Percentiles rank a stretch among this genome's conserved stretches.
Evolutionary conservation across 2,113 vertebrate species (phyloP).

Genomic region (Sphyrna mokarran): DNA sequence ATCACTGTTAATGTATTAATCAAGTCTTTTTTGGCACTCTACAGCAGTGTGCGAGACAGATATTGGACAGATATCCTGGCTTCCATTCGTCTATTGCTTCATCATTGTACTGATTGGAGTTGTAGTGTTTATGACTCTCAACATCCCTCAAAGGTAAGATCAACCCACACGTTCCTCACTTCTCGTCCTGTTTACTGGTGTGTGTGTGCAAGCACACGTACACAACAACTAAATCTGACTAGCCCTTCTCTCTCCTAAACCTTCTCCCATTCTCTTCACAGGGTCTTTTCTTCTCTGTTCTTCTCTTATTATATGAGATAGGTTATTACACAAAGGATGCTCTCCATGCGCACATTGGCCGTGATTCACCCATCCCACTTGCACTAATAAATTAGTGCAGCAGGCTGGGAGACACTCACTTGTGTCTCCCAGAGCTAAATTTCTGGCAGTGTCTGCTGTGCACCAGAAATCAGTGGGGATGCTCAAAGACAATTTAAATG

Average conservation of each 20-base stretch:
- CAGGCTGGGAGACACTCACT: too few species aligned
- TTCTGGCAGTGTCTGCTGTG: too few species aligned
- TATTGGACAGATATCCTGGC: too few species aligned
- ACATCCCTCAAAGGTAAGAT: not conserved
- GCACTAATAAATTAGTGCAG: too few species aligned
- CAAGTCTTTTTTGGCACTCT: not conserved
- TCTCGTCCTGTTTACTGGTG: not conserved
- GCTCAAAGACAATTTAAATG: too few species aligned
- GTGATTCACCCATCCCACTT: too few species aligned
- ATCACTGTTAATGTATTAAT: not conserved
- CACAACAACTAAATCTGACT: too few species aligned
- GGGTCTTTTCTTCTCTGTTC: not conserved
- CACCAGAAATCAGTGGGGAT: too few species aligned
- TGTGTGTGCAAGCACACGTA: too few species aligned
- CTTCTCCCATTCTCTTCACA: not conserved
- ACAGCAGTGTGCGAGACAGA: not conserved
- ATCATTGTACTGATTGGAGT: not conserved
- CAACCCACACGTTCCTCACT: not conserved
- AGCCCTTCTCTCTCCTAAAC: not conserved
- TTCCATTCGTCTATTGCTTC: not conserved
- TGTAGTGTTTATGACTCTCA: not conserved
- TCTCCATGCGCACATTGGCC: not conserved
- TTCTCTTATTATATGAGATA: not conserved
- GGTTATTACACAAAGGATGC: not conserved
- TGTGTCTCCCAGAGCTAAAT: too few species aligned